phyloP scores from a whole-genome alignment of 1,140 invertebrate species.

The Zaprionus kolodkinae region DNA sequence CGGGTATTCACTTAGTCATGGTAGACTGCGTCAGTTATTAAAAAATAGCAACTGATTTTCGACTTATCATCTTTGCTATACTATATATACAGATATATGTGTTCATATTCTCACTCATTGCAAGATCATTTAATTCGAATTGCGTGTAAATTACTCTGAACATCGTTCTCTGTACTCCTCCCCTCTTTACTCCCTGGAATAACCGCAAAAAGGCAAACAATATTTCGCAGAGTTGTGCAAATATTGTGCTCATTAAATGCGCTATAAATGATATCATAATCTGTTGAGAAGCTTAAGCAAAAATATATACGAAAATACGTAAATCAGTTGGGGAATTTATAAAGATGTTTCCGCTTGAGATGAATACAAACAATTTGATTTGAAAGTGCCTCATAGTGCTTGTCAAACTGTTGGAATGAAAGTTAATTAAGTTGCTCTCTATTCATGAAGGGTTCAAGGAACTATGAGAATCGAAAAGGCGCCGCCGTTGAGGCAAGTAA shows the following conservation, averaged over 20 bases:
- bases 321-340: conserved; percentile 33
- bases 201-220: conserved; percentile 27
- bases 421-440: conserved; percentile 72
- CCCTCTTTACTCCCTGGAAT: neutral
- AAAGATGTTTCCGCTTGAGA: conserved; percentile 37
- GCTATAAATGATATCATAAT: conserved; percentile 55
- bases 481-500: conserved; percentile 58
- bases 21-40: conserved; percentile 15
- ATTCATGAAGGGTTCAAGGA: conserved; percentile 63
- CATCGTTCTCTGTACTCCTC: neutral
- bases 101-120: conserved; percentile 9
- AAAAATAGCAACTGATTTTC: conserved; percentile 20
- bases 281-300: conserved; percentile 13
- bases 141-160: conserved; percentile 48
- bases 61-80: conserved; percentile 19
- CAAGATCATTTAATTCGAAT: conserved; percentile 39
- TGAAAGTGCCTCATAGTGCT: conserved; percentile 27
- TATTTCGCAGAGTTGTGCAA: conserved; percentile 36
- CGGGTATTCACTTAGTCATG: conserved; percentile 24
- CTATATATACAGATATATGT: conserved; percentile 3
- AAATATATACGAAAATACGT: conserved; percentile 22
- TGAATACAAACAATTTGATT: conserved; percentile 3
- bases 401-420: conserved; percentile 57
- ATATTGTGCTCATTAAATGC: conserved; percentile 24
- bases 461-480: conserved; percentile 57